Evolutionary conservation across 2,888 invertebrate species (phyloP).

Genomic region (Drosophila hamatofila): DNA sequence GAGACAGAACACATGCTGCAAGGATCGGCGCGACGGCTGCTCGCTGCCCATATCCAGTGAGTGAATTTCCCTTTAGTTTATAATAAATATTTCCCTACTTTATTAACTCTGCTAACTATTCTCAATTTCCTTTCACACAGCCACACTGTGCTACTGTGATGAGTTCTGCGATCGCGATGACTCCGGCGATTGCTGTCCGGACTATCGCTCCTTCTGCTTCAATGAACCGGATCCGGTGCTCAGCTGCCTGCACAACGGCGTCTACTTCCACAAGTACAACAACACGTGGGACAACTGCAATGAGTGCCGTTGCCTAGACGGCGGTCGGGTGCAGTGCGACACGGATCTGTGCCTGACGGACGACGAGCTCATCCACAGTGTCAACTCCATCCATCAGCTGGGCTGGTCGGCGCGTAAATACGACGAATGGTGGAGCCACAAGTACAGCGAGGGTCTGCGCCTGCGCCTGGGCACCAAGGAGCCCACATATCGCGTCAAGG

Average conservation of each 20-base stretch:
- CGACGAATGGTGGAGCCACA: conserved; percentile 93
- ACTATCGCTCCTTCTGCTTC: conserved; percentile 91
- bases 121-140: conserved; percentile 83
- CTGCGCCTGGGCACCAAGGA: conserved; percentile 89
- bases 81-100: not conserved
- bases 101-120: not conserved
- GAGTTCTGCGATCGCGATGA: conserved; percentile 92
- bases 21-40: conserved; percentile 91
- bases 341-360: conserved; percentile 91
- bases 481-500: conserved; percentile 83
- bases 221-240: conserved; percentile 83
- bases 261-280: conserved; percentile 86
- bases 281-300: conserved; percentile 89
- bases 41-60: conserved; percentile 91
- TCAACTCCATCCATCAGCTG: conserved; percentile 87
- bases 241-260: conserved; percentile 86
- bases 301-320: conserved; percentile 87
- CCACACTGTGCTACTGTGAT: conserved; percentile 97
- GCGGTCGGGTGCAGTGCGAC: conserved; percentile 87
- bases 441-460: conserved; percentile 91
- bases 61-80: conserved; percentile 25
- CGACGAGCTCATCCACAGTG: conserved; percentile 88
- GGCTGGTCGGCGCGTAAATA: conserved; percentile 94
- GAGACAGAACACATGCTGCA: conserved; percentile 88
- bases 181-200: conserved; percentile 96